A percentile compares a stretch with the other conserved stretches of the same genome.
These are phyloP conservation scores for Brachyopa scutellaris DNA, from an alignment of 2,888 invertebrate species.

Conservation along the genomic window DNA sequence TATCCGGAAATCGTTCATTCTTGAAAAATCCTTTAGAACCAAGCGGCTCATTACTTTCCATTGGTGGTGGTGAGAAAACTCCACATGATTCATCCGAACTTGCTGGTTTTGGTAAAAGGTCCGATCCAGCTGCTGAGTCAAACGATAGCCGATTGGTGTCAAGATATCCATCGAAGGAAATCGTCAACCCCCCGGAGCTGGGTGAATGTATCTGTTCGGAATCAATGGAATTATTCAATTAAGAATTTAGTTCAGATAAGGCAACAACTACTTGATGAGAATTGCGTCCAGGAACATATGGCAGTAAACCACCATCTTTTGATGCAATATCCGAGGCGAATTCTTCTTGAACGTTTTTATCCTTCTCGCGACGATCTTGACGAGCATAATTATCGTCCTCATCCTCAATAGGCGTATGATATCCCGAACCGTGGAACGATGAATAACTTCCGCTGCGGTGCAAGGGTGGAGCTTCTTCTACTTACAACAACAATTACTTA, in stretches of 20 bases:
- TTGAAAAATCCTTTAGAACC: constrained; percentile 38
- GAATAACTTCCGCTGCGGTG: constrained; percentile 84
- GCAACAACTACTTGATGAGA: constrained; percentile 47
- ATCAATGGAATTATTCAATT: constrained; percentile 36
- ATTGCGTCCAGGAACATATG: constrained; percentile 42
- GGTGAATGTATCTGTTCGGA: constrained; percentile 86
- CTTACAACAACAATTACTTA: constrained; percentile 50
- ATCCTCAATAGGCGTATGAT: constrained; percentile 90
- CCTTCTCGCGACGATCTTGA: constrained; percentile 73
- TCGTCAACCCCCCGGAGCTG: constrained; percentile 92
- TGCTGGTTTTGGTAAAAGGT: constrained; percentile 85
- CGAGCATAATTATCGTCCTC: constrained; percentile 80
- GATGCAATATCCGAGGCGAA: constrained; percentile 48
- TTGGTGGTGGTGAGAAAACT: constrained; percentile 92
- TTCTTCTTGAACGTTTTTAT: constrained; percentile 71
- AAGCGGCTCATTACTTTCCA: constrained; percentile 74
- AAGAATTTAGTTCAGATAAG: neutral
- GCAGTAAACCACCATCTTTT: constrained; percentile 40
- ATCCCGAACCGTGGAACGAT: constrained; percentile 86
- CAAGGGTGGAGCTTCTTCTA: constrained; percentile 81
- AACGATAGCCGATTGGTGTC: constrained; percentile 92
- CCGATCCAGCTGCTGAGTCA: constrained; percentile 89
- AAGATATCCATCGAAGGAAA: constrained; percentile 92
- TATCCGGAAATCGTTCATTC: constrained; percentile 8
- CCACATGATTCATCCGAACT: constrained; percentile 91